A percentile compares a stretch with the other conserved stretches of the same genome.
Evolutionary conservation across 1,140 invertebrate genomes (phyloP).

Genomic region (Zophobas morio): DNA sequence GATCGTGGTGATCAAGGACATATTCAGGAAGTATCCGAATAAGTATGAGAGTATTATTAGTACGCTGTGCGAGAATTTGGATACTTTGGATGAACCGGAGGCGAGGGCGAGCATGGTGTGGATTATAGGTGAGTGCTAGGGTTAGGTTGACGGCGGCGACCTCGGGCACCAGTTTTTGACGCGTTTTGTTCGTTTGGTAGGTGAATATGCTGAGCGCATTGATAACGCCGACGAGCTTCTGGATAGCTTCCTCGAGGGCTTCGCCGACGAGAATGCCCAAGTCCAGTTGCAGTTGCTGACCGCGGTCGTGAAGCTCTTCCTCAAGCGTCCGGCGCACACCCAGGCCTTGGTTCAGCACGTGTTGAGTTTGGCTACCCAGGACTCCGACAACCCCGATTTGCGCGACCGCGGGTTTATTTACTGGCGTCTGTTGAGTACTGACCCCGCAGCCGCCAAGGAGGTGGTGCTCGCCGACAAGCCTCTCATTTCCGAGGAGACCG

Average conservation of each 20-base stretch:
- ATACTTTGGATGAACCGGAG: slow-evolving; percentile 99
- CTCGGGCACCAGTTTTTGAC: too few species aligned
- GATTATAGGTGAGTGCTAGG: slow-evolving; percentile 99
- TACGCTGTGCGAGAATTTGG: slow-evolving; percentile 98
- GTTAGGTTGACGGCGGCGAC: too few species aligned
- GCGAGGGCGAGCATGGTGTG: slow-evolving; percentile 99
- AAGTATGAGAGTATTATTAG: slow-evolving; percentile 99
- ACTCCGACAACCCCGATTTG: slow-evolving; percentile 99
- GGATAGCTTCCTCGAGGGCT: slow-evolving; percentile 99
- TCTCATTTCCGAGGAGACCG: slow-evolving; percentile 99
- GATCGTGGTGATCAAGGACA: slow-evolving; percentile 99
- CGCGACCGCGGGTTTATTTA: slow-evolving; percentile 99
- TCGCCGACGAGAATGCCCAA: slow-evolving; percentile 99
- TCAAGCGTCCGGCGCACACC: slow-evolving; percentile 98
- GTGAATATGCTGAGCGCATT: slow-evolving; percentile 99
- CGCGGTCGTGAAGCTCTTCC: slow-evolving; percentile 98
- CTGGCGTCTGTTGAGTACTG: slow-evolving; percentile 97
- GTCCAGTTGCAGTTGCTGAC: slow-evolving; percentile 97
- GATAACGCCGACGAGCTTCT: slow-evolving; percentile 99
- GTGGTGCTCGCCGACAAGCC: slow-evolving; percentile 99
- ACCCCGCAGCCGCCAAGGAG: slow-evolving; percentile 98
- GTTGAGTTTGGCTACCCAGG: slow-evolving; percentile 93
- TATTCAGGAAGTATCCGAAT: slow-evolving; percentile 99
- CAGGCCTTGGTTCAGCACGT: slow-evolving; percentile 98
- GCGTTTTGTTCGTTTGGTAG: too few species aligned